phyloP scores from a whole-genome alignment of 2,113 vertebrate genomes.

The Chaetops frenatus region DNA sequence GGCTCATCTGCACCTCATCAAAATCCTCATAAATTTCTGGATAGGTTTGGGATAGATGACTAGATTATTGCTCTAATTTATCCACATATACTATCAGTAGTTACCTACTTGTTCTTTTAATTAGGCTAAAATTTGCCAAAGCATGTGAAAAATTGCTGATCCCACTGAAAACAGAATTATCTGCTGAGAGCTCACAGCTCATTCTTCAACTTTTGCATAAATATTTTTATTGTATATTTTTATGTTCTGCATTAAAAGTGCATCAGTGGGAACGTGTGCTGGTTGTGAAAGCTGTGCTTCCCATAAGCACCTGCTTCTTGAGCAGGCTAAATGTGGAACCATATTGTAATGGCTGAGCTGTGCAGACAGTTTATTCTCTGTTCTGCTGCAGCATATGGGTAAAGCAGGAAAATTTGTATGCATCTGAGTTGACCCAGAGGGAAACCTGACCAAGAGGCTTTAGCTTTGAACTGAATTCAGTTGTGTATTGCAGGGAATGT shows the following conservation, averaged over 20 bases:
- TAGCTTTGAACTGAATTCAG: neutral
- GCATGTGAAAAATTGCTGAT: neutral
- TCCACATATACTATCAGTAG: neutral
- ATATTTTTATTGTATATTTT: neutral
- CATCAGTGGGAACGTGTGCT: neutral
- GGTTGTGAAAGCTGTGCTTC: neutral
- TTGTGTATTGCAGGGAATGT: neutral
- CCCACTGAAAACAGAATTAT: neutral
- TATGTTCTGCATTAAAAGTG: neutral
- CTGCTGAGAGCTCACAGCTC: neutral
- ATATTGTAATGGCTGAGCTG: neutral
- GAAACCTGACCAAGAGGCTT: neutral
- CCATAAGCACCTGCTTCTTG: neutral
- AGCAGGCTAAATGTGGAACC: neutral
- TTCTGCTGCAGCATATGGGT: neutral
- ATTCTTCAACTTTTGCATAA: constrained; percentile 19
- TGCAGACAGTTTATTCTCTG: neutral
- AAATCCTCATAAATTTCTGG: neutral
- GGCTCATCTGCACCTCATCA: neutral
- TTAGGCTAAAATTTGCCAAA: constrained; percentile 14
- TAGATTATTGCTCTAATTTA: neutral
- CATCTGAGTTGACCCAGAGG: neutral
- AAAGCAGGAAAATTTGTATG: neutral
- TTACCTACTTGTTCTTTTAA: constrained; percentile 23
- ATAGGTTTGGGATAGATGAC: neutral